Conservation (phyloP, 2,797 vertebrate genomes). For the Sandelia bainsii region DNA sequence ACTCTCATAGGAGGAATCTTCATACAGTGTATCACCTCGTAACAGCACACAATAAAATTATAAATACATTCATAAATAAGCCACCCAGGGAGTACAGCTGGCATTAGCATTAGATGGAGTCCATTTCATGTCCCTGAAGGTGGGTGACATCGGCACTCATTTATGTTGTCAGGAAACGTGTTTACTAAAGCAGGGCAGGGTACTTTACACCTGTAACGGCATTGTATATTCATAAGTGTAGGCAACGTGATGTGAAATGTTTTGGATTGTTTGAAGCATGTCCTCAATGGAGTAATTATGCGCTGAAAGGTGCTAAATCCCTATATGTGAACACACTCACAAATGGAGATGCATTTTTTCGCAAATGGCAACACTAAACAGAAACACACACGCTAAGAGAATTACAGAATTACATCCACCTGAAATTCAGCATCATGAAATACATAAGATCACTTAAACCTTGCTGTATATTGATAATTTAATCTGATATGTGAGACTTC, state of each 20-base stretch:
- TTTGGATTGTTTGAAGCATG: constrained; percentile 39
- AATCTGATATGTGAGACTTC: constrained; percentile 50
- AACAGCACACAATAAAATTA: constrained; percentile 52
- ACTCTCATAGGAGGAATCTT: constrained; percentile 35
- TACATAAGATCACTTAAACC: constrained; percentile 28
- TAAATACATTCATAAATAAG: constrained; percentile 66
- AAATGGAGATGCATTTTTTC: constrained; percentile 7
- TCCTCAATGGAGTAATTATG: constrained; percentile 33
- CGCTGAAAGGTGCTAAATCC: constrained; percentile 27
- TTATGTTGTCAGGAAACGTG: constrained; percentile 37
- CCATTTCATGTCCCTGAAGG: constrained; percentile 36
- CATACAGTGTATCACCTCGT: constrained; percentile 29
- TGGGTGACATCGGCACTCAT: constrained; percentile 47
- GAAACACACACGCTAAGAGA: constrained; percentile 16
- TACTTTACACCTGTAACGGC: constrained; percentile 47
- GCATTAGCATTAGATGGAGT: constrained; percentile 49
- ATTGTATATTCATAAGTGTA: constrained; percentile 37
- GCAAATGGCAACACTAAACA: constrained; percentile 23
- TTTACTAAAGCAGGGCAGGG: constrained; percentile 46
- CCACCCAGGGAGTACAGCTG: constrained; percentile 22
- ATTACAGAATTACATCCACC: constrained; percentile 33
- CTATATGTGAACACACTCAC: background rate
- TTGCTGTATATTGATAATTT: constrained; percentile 49
- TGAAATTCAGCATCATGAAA: constrained; percentile 42
- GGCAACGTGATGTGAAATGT: constrained; percentile 31